Base-by-base conservation (phyloP, 2,113 vertebrate genomes). In the Elephantulus edwardii region DNA sequence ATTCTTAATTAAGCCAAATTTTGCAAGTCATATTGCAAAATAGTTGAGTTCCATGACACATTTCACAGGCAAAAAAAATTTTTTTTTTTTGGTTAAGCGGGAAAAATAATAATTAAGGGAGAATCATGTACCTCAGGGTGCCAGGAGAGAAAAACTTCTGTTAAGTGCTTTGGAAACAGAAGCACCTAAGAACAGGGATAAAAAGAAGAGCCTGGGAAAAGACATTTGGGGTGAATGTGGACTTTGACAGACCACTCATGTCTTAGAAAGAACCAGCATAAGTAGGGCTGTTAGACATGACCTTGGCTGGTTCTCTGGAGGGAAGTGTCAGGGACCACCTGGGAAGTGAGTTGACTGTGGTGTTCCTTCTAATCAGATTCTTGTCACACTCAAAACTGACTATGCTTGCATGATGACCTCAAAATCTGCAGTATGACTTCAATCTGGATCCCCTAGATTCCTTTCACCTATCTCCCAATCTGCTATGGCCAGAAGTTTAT, bases 1-100 rank as follows among this genome's bases (percentile, higher is more conserved):
- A 50, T 60, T 88, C 72, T 72, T 64, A 90, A 86, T 88, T 88
- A 74, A 78, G 68, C 68, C 92, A 38, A 74, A 64, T 89, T 83
- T 76, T 86, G 66, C 17, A 38, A 66, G 83, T 76, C 11, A 0
- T 16, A 5, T 71, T 89, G 80, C 42, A 81, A 83, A 86, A 58
- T 58, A 33, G 35, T 66, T 72, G 66, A 71, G 50, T 86, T 48
- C 91, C 5, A 2, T 26, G 94, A 70, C 87, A 72, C 20, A 11
- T 6, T 70, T 81, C 56, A 76, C 22, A 58, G n/a, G 56, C 48
- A 38, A 72, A 88, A 81, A 35, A 1, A 0, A 62, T 78, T 71
- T 74, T 56, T 72, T 42, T 72, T n/a, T n/a, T n/a, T n/a, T n/a
- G n/a, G n/a, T n/a, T n/a, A n/a, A 74, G 60, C 70, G 44, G 68